Conservation (phyloP, 2,113 vertebrate genomes). For the Cromileptes altivelis region DNA sequence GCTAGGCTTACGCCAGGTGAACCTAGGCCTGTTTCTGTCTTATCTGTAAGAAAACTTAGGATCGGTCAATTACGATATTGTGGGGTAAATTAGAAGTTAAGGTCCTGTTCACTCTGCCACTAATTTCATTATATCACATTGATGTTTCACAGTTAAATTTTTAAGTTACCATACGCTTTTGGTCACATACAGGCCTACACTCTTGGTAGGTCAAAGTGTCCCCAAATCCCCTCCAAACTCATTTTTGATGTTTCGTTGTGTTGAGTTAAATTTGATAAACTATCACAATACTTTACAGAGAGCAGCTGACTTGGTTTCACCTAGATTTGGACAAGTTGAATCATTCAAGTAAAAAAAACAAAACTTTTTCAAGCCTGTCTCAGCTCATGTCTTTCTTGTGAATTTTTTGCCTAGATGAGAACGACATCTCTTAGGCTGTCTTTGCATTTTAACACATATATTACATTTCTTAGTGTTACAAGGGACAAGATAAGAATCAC, state of each 20-base stretch:
- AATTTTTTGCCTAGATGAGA: not conserved
- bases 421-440: not conserved
- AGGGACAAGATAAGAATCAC: not conserved
- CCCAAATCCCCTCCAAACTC: not conserved
- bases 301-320: not conserved
- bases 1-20: too few species aligned
- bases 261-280: not conserved
- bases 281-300: not conserved
- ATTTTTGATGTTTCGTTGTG: not conserved
- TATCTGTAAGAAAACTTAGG: too few species aligned
- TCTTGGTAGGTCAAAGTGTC: too few species aligned
- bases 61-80: too few species aligned
- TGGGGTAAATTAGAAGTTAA: too few species aligned
- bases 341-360: not conserved
- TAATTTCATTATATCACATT: too few species aligned
- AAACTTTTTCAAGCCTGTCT: not conserved
- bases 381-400: not conserved
- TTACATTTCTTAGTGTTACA: not conserved
- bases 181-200: too few species aligned
- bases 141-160: too few species aligned
- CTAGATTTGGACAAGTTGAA: not conserved
- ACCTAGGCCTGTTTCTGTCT: too few species aligned
- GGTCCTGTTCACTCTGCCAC: too few species aligned
- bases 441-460: not conserved
- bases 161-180: too few species aligned